Evolutionary conservation across 2,888 invertebrate genomes (phyloP).

Genomic region (Iphiclides podalirius): DNA sequence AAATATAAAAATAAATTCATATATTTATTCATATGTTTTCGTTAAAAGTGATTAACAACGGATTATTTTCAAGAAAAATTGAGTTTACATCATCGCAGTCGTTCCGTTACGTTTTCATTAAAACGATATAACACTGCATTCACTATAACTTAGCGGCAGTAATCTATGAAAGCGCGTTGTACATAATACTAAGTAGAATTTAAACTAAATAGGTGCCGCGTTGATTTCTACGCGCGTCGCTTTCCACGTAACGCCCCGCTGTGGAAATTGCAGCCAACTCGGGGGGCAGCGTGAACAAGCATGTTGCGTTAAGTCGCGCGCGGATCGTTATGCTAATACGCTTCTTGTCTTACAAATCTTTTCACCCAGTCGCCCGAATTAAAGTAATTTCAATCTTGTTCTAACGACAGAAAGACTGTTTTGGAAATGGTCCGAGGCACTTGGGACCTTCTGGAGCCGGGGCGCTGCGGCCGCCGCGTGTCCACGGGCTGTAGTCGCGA

Average conservation of each 20-base stretch:
- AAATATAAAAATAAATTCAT: no score
- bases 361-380: conserved; percentile 12
- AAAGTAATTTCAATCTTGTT: conserved; percentile 33
- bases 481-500: conserved; percentile 64
- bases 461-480: conserved; percentile 55
- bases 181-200: conserved; percentile 4
- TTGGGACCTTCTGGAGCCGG: conserved; percentile 33
- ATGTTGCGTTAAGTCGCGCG: conserved; percentile 77
- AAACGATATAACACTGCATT: no score
- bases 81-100: no score
- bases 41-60: no score
- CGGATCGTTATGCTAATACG: conserved; percentile 76
- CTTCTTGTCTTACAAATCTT: conserved; percentile 33
- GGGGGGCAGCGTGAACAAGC: conserved; percentile 77
- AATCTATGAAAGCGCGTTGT: no score
- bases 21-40: no score
- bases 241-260: conserved; percentile 63
- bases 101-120: no score
- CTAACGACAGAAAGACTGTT: not conserved
- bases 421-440: conserved; percentile 8
- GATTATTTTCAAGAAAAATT: no score
- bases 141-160: no score
- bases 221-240: conserved; percentile 31
- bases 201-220: conserved; percentile 23
- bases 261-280: conserved; percentile 74